These are phyloP conservation scores for Metallyticus violacea DNA, from an alignment of 2,888 invertebrate genomes.

Conservation along the genomic window DNA sequence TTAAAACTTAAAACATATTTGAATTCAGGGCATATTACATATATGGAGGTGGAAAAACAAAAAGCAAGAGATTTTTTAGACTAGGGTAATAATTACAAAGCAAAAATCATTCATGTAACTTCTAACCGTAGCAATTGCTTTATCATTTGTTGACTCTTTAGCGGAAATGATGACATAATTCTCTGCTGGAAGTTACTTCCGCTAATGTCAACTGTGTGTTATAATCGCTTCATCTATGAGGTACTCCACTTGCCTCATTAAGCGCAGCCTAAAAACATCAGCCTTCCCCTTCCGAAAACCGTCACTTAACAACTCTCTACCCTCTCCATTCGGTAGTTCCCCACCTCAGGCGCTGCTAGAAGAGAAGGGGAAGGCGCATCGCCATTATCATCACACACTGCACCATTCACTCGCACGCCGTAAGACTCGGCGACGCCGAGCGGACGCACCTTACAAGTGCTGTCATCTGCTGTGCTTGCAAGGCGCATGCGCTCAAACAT, in stretches of 20 bases:
- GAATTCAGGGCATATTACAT: no score
- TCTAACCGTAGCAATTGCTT: no score
- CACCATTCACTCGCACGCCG: not conserved
- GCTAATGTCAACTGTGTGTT: not conserved
- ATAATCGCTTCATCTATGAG: not conserved
- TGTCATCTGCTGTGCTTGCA: not conserved
- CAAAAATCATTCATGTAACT: no score
- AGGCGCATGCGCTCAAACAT: not conserved
- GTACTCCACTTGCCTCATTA: not conserved
- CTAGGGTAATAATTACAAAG: no score
- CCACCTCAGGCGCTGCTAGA: not conserved
- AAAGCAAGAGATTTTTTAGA: no score
- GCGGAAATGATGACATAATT: not conserved
- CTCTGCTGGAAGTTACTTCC: not conserved
- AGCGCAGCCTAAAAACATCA: not conserved
- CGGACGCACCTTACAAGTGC: constrained; percentile 6
- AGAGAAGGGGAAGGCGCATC: not conserved
- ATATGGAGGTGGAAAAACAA: no score
- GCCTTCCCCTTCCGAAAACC: not conserved
- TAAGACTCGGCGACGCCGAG: not conserved
- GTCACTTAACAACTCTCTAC: not conserved
- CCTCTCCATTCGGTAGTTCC: not conserved
- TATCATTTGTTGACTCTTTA: no score
- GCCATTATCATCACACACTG: not conserved
- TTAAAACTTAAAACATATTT: no score